Percentiles rank a stretch among this genome's conserved stretches.
Evolutionary conservation across 2,888 invertebrate species (phyloP).

Genomic region (Penaeus monodon): DNA sequence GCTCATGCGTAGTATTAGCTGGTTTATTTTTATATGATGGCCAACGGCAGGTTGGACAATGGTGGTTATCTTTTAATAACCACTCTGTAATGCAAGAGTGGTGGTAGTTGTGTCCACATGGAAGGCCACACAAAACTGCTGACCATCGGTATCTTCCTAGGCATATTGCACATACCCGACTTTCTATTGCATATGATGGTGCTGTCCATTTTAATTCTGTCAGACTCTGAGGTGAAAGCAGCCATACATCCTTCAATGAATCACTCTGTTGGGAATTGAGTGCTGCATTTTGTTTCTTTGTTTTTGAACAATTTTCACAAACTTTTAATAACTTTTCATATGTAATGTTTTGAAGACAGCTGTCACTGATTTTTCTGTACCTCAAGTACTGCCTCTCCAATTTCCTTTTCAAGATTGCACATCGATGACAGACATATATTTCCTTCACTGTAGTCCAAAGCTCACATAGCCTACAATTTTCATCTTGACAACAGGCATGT

Average conservation of each 20-base stretch:
- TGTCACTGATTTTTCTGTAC: slow-evolving; percentile 32
- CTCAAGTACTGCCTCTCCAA: slow-evolving; percentile 53
- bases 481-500: slow-evolving; percentile 54
- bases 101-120: slow-evolving; percentile 74
- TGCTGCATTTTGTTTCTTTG: slow-evolving; percentile 32
- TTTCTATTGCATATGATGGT: slow-evolving; percentile 54
- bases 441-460: slow-evolving; percentile 62
- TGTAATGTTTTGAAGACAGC: slow-evolving; percentile 34
- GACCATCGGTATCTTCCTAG: slow-evolving; percentile 70
- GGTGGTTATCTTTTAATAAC: slow-evolving; percentile 73
- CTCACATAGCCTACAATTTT: slow-evolving; percentile 47
- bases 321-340: slow-evolving; percentile 54
- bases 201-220: slow-evolving; percentile 58
- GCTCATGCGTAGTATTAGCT: slow-evolving; percentile 15
- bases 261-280: background rate
- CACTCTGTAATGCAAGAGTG: slow-evolving; percentile 72
- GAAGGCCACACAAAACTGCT: slow-evolving; percentile 71
- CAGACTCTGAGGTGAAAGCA: slow-evolving; percentile 50
- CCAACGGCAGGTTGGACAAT: slow-evolving; percentile 74
- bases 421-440: slow-evolving; percentile 57
- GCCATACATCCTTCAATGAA: slow-evolving; percentile 39
- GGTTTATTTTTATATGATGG: slow-evolving; percentile 70
- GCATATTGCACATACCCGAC: slow-evolving; percentile 72
- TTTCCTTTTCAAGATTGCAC: slow-evolving; percentile 57
- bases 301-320: slow-evolving; percentile 55